Evolutionary conservation across 2,888 invertebrate species (phyloP).

Genomic region (Tetranychus piercei): DNA sequence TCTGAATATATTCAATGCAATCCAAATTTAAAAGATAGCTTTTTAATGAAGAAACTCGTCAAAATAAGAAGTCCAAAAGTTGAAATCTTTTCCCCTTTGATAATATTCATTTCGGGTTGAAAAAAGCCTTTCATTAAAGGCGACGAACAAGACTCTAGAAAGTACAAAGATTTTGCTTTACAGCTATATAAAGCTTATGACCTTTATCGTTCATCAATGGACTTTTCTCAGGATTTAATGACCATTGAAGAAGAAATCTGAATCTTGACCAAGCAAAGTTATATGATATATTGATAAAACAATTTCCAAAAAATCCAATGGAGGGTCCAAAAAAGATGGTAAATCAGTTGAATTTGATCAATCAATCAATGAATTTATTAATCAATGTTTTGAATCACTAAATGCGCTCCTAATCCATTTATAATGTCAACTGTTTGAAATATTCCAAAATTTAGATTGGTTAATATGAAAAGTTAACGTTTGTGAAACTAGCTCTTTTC

Average conservation of each 20-base stretch:
- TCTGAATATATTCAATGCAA: too few relatives aligned
- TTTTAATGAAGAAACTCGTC: too few relatives aligned
- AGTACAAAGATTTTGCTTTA: constrained; percentile 53
- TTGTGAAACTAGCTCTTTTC: too few relatives aligned
- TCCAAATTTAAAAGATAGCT: too few relatives aligned
- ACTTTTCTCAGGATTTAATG: neutral
- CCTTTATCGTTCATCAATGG: constrained; percentile 40
- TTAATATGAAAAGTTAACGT: too few relatives aligned
- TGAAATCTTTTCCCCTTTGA: too few relatives aligned
- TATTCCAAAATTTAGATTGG: too few relatives aligned
- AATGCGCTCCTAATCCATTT: too few relatives aligned
- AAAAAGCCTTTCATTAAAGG: constrained; percentile 54
- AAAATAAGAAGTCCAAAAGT: constrained; percentile 38
- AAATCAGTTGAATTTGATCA: constrained; percentile 49
- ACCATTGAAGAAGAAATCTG: constrained; percentile 32
- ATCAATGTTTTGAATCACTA: too few relatives aligned
- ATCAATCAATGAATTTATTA: too few relatives aligned
- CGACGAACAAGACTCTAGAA: constrained; percentile 59
- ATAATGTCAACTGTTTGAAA: too few relatives aligned
- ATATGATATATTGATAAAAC: constrained; percentile 50
- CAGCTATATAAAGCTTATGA: constrained; percentile 44
- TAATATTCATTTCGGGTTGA: too few relatives aligned
- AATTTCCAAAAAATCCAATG: constrained; percentile 41
- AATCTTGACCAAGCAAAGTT: constrained; percentile 58
- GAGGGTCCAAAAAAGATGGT: constrained; percentile 21